phyloP scores from a whole-genome alignment of 2,797 vertebrate genomes.

The Euthynnus affinis region DNA sequence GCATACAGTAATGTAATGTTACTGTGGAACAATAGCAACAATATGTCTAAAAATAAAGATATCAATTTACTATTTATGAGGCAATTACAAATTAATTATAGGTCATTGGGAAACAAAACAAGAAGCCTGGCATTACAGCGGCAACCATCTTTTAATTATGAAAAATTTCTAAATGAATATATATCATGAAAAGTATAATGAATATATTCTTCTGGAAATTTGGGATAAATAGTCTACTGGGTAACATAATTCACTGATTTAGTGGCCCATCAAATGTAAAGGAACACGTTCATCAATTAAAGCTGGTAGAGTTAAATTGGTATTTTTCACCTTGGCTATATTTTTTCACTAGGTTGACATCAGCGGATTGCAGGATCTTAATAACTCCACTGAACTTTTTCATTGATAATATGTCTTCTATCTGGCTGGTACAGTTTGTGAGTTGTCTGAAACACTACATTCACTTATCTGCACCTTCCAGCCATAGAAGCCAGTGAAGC shows the following conservation, averaged over 20 bases:
- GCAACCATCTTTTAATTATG: neutral
- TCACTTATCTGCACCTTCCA: slow-evolving; percentile 60
- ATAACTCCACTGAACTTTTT: slow-evolving; percentile 42
- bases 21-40: neutral
- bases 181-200: neutral
- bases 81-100: slow-evolving; percentile 4
- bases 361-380: slow-evolving; percentile 30
- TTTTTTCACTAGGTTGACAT: slow-evolving; percentile 25
- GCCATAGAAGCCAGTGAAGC: slow-evolving; percentile 30
- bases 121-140: neutral
- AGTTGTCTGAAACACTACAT: slow-evolving; percentile 35
- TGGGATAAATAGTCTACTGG: neutral
- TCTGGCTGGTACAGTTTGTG: slow-evolving; percentile 38
- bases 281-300: slow-evolving; percentile 23
- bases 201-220: neutral
- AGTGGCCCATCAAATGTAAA: slow-evolving; percentile 2
- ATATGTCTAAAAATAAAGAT: slow-evolving; percentile 12
- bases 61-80: slow-evolving; percentile 14
- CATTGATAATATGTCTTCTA: slow-evolving; percentile 37
- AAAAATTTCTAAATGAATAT: neutral
- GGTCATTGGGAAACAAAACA: neutral
- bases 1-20: neutral
- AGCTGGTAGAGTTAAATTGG: slow-evolving; percentile 25
- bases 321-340: slow-evolving; percentile 19
- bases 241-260: slow-evolving; percentile 22